Base-by-base conservation (phyloP, 1,140 invertebrate species). In the Caenorhabditis remanei region DNA sequence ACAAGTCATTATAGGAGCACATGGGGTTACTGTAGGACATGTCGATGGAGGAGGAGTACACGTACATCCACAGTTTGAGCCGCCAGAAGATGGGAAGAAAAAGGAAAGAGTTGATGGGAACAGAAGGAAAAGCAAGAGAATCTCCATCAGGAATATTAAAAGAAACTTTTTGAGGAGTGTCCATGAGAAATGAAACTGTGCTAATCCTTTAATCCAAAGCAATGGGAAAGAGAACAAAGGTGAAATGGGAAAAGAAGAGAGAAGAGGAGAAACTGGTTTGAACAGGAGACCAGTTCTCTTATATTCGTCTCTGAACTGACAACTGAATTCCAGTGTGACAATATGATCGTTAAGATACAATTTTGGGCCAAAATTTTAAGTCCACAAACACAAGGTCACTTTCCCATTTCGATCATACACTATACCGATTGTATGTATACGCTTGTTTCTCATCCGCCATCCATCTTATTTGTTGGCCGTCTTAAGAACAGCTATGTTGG, bases 1-100 rank as follows among this genome's bases (percentile, higher is more conserved):
- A 43, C 85, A 85, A 13, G 85, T 65, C 65, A 71, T 65, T 48
- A 85, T 53, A 24, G 67, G 48, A 53, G 65, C 43, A 50, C 85
- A 85, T n/a, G 67, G 41, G 43, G 61, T 41, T 21, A 71, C 63
- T 21, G 85, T 75, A 13, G 63, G 85, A 43, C 85, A 85, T 6
- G 67, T 63, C 0, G 63, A 67, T 16, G 63, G 65, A 43, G 85
- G 63, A 8, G 63, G 63, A 14, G 85, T 65, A 14, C 46, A 58
- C 4, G 63, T 16, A 32, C 85, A 85, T 19, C 85, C 85, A 79
- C 85, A 85, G 19, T 65, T 71, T 0, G 46, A 32, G 8, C 85
- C 85, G n/a, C 63, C 48, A 14, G 50, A 46, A n/a, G 46, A 85
- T 13, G 43, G 65, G n/a, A 75, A 75, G 32, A 55, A 55, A 21